Evolutionary conservation across 2,797 vertebrate genomes (phyloP), one percentile per base, ranked within the genome.

Genomic region (Rhincodon typus): DNA sequence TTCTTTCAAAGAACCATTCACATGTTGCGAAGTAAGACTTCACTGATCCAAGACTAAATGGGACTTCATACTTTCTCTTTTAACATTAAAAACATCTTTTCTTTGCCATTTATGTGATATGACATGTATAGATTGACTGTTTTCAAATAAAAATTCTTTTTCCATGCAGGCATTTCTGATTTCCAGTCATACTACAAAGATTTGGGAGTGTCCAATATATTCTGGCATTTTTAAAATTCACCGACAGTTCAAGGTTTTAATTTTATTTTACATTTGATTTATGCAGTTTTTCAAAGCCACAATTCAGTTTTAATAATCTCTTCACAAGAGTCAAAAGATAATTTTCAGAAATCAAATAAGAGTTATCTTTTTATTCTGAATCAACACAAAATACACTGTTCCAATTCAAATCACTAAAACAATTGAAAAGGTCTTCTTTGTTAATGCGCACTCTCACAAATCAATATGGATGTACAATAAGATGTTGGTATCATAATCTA

Each of bases 31-130:
- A 95, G 46, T 95, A 69, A 94, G 69, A 46, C 67, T 94, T 94
- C 42, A 94, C 94, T 94, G 94, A 74, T 74, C 70, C 94, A 72
- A 95, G 50, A 95, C 70, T 95, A 95, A 74, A 95, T 95, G 94
- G 25, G 70, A 95, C 70, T 95, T 95, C 70, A 95, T 74, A 95
- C 72, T 95, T 53, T 57, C 27, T 50, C 69, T 77, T 30, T 77
- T 74, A 46, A 93, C 46, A 46, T 77, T 74, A 95, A 77, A 95
- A 95, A 50, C 30, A 74, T n/a, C 34, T 74, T 93, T 50, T 69
- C 23, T 53, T 72, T 77, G 74, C 46, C 70, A 95, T 95, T 95
- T 74, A 77, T 15, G 34, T 77, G 46, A 53, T 95, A 42, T 94
- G 70, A 72, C 25, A 46, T 74, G 74, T 72, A 27, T 27, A 53